Conservation (phyloP, 2,113 vertebrate genomes). For the Beaufortia kweichowensis region DNA sequence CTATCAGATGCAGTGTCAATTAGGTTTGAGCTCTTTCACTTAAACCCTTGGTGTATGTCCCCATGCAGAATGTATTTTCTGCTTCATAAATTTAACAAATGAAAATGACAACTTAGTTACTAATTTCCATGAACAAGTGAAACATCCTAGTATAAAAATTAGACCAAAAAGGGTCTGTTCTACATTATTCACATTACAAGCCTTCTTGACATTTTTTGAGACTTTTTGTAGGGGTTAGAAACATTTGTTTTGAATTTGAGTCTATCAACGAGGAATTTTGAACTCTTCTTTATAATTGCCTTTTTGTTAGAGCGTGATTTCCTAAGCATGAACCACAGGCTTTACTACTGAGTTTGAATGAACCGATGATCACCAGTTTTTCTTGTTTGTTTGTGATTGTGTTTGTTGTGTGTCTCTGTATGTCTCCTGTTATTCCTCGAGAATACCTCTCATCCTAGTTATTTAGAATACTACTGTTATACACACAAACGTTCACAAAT, state of each 20-base stretch:
- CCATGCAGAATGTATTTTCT: too few species aligned
- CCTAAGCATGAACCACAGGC: background rate
- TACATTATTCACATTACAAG: background rate
- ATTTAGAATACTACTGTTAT: too few species aligned
- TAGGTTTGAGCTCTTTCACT: background rate
- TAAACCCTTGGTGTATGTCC: background rate
- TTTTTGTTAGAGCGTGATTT: slow-evolving; percentile 24
- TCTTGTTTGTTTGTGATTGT: background rate
- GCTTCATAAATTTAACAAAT: background rate
- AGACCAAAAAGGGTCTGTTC: too few species aligned
- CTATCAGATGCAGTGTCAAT: slow-evolving; percentile 19
- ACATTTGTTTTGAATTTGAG: background rate
- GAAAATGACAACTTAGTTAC: background rate
- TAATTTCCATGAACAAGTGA: too few species aligned
- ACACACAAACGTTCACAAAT: too few species aligned
- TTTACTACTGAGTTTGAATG: too few species aligned
- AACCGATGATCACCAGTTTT: background rate
- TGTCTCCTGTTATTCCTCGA: too few species aligned
- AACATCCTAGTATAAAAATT: too few species aligned
- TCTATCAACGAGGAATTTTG: slow-evolving; percentile 7
- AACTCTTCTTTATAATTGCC: slow-evolving; percentile 29
- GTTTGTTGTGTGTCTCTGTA: too few species aligned
- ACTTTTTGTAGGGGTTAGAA: background rate
- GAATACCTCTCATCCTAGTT: too few species aligned
- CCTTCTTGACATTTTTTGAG: too few species aligned